phyloP scores from a whole-genome alignment of 2,888 invertebrate species.

The Bugulina stolonifera region DNA sequence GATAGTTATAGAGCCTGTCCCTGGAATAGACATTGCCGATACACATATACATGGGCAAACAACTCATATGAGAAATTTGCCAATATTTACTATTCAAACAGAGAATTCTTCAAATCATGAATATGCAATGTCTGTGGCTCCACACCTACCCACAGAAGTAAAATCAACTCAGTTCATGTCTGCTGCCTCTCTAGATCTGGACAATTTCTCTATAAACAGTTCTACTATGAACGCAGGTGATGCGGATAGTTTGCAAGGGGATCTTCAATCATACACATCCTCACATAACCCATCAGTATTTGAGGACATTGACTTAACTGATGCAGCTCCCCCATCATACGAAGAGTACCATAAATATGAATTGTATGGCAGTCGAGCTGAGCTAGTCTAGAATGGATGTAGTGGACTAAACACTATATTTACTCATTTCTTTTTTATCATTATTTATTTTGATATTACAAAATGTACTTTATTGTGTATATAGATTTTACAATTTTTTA shows the following conservation, averaged over 20 bases:
- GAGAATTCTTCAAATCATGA: too few relatives aligned
- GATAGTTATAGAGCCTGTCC: background rate
- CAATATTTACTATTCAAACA: background rate
- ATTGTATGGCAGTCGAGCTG: slow-evolving; percentile 14
- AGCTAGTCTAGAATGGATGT: background rate
- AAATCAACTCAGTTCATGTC: background rate
- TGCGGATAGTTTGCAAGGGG: too few relatives aligned
- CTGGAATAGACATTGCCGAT: background rate
- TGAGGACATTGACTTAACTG: background rate
- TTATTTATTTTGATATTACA: too few relatives aligned
- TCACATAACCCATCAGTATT: too few relatives aligned
- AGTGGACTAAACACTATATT: too few relatives aligned
- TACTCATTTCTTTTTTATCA: too few relatives aligned
- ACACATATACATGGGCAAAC: background rate
- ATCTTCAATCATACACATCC: too few relatives aligned
- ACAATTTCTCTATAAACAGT: background rate
- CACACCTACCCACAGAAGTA: background rate
- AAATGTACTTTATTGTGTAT: too few relatives aligned
- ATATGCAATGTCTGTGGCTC: too few relatives aligned
- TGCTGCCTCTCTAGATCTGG: background rate
- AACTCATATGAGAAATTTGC: background rate
- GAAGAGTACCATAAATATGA: slow-evolving; percentile 19
- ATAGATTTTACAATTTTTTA: too few relatives aligned
- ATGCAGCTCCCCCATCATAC: slow-evolving; percentile 3
- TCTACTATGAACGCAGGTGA: background rate